Percentiles rank a stretch among this genome's conserved stretches.
These are phyloP conservation scores for Pandemis heparana DNA, from an alignment of 2,888 invertebrate species.

Conservation along the genomic window DNA sequence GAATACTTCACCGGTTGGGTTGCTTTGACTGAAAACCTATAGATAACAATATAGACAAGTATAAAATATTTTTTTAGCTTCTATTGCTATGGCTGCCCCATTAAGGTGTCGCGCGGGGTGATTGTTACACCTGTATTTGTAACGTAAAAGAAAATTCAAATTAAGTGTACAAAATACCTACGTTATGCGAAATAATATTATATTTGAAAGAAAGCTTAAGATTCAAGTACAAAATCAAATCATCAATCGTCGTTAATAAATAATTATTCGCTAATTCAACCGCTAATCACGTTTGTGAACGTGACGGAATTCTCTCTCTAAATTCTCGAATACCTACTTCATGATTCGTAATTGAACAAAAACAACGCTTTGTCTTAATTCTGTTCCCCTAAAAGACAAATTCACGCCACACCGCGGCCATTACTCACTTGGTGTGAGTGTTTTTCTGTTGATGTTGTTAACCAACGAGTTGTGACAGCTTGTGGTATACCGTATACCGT, in stretches of 20 bases:
- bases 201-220: too few species aligned
- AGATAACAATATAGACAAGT: too few species aligned
- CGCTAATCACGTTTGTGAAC: conserved; percentile 16
- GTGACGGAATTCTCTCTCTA: conserved; percentile 8
- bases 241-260: background rate
- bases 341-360: conserved; percentile 38
- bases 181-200: too few species aligned
- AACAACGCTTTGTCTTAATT: conserved; percentile 36
- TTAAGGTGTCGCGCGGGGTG: too few species aligned
- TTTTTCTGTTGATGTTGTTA: conserved; percentile 26
- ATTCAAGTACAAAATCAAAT: background rate
- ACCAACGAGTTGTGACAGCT: conserved; percentile 11
- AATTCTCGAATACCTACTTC: conserved; percentile 20
- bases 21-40: too few species aligned
- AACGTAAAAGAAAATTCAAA: too few species aligned
- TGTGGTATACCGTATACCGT: background rate
- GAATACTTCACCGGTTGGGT: too few species aligned
- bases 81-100: too few species aligned
- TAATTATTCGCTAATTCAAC: background rate
- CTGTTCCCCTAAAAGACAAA: conserved; percentile 23
- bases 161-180: too few species aligned
- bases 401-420: conserved; percentile 13
- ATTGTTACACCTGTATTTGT: too few species aligned
- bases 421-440: conserved; percentile 30
- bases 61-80: too few species aligned